Evolutionary conservation across 2,888 invertebrate genomes (phyloP).

Genomic region (Cenopis cana): DNA sequence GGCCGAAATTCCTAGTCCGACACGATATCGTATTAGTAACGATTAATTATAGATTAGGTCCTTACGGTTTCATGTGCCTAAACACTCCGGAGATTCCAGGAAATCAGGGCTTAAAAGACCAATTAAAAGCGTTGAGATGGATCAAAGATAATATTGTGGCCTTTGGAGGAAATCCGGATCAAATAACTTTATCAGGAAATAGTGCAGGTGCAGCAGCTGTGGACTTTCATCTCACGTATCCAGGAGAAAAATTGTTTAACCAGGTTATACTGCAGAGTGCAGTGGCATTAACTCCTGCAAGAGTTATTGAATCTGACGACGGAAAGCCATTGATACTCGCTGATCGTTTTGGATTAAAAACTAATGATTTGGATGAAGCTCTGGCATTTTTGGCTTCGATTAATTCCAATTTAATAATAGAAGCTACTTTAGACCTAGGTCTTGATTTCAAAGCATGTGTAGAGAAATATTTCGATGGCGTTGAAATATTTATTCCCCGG

Average conservation of each 20-base stretch:
- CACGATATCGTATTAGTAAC: constrained; percentile 45
- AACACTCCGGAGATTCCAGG: constrained; percentile 51
- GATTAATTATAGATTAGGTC: constrained; percentile 45
- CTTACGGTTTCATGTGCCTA: constrained; percentile 47
- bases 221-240: constrained; percentile 45
- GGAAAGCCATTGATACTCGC: constrained; percentile 33
- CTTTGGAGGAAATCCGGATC: constrained; percentile 44
- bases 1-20: constrained; percentile 39
- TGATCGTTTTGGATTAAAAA: constrained; percentile 31
- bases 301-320: constrained; percentile 17
- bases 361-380: constrained; percentile 30
- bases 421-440: constrained; percentile 14
- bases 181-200: constrained; percentile 44
- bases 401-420: constrained; percentile 30
- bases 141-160: constrained; percentile 46
- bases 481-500: constrained; percentile 29
- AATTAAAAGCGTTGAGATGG: constrained; percentile 46
- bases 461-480: constrained; percentile 29
- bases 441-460: constrained; percentile 38
- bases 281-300: constrained; percentile 25
- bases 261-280: constrained; percentile 45
- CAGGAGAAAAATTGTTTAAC: constrained; percentile 40
- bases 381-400: constrained; percentile 30
- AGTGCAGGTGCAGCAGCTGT: constrained; percentile 46
- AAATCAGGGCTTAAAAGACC: constrained; percentile 52